Conservation (phyloP, 1,140 invertebrate species). For the Daktulosphaira vitifoliae region DNA sequence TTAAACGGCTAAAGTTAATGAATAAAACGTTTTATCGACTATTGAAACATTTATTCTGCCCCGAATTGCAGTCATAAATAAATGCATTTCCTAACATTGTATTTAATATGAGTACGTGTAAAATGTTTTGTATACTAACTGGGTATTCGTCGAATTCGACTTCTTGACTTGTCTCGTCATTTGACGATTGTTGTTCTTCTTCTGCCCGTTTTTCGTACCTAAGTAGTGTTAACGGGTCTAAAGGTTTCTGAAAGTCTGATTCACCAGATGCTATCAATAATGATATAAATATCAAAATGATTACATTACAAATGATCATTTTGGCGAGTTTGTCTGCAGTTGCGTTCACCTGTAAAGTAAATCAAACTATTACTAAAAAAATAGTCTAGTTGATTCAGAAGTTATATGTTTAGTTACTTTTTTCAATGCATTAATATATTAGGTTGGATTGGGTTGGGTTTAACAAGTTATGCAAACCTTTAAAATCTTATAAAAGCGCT, state of each 20-base stretch:
- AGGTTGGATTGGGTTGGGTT: too few species aligned
- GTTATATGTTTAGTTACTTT: too few species aligned
- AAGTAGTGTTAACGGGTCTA: conserved; percentile 24
- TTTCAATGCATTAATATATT: too few species aligned
- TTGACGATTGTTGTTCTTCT: conserved; percentile 6
- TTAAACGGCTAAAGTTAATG: neutral
- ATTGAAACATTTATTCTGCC: neutral
- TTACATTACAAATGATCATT: conserved; percentile 9
- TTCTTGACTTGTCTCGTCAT: neutral
- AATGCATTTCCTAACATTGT: too few species aligned
- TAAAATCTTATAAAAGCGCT: too few species aligned
- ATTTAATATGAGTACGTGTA: too few species aligned
- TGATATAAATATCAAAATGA: neutral
- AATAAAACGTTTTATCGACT: neutral
- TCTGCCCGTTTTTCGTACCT: conserved; percentile 32
- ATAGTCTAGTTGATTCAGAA: too few species aligned
- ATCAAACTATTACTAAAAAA: too few species aligned
- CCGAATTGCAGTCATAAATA: neutral
- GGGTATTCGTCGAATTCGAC: conserved; percentile 39
- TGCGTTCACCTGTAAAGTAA: too few species aligned
- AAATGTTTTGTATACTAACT: too few species aligned
- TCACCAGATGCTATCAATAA: neutral
- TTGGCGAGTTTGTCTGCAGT: neutral
- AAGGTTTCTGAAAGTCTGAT: conserved; percentile 1
- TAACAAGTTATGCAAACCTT: too few species aligned